Evolutionary conservation across 2,888 invertebrate species (phyloP), one percentile per base, ranked within the genome.

Genomic region (Limulus polyphemus): DNA sequence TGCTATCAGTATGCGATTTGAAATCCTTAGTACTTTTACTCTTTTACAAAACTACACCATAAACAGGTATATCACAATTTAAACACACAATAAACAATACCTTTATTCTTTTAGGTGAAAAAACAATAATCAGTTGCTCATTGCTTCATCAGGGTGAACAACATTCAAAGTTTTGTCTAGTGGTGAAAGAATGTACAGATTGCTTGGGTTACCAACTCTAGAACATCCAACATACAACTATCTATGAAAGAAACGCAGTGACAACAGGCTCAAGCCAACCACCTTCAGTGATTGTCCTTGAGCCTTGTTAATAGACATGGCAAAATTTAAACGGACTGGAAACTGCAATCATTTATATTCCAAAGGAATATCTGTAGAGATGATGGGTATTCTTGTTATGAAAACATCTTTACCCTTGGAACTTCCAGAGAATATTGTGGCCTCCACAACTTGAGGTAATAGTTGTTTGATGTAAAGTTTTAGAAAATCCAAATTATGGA

Each of bases 401-500:
- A 67, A 57, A 10, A 65, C 64, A 57, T 69, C 68, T 46, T 69
- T 65, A 13, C 63, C 70, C 17, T 56, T 52, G 9, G 32, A 61
- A 16, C n/a, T 10, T 7, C 67, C 68, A 47, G 32, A 62, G 17
- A 68, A n/a, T n/a, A 68, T 68, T n/a, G 65, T 70, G 13, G 65
- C 66, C 58, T 63, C 67, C 14, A 69, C 61, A 54, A 69, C 47
- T 59, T 69, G 63, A 12, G 11, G 12, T 60, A 58, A 60, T 47
- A 68, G 11, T 12, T 48, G 57, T 57, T 64, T 68, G 5, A 68
- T 60, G 10, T 55, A 72, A 16, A 72, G 65, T 55, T 61, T 62
- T 47, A 68, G 71, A 65, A 54, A 69, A 58, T 72, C 69, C 11
- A 71, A 61, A 55, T 71, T 70, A 59, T 70, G 11, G 1, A 71